Evolutionary conservation across 1,140 invertebrate species (phyloP).

Genomic region (Archegozetes longisetosus): DNA sequence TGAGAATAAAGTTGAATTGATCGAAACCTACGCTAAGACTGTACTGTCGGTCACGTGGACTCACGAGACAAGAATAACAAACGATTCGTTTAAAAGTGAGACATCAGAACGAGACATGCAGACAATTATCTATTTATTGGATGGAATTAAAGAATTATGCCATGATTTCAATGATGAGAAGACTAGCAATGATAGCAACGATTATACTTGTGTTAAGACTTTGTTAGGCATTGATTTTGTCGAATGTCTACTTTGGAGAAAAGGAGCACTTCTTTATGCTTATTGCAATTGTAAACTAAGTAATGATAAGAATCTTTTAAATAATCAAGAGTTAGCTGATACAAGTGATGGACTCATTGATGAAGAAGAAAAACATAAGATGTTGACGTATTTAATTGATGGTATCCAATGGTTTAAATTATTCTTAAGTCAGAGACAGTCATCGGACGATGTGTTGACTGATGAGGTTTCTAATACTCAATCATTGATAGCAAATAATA

Average conservation of each 20-base stretch:
- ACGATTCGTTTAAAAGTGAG: not conserved
- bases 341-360: not conserved
- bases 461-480: not conserved
- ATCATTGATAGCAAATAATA: not conserved
- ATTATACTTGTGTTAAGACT: not conserved
- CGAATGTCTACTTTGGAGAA: constrained; percentile 9
- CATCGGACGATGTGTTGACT: not conserved
- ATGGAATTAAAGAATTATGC: not conserved
- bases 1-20: not conserved
- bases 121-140: not conserved
- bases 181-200: not conserved
- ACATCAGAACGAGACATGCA: not conserved
- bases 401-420: not conserved
- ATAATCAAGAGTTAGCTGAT: not conserved
- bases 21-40: not conserved
- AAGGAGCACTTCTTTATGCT: constrained; percentile 11
- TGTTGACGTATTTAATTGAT: not conserved
- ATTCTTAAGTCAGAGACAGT: not conserved
- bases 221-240: not conserved
- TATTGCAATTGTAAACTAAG: constrained; percentile 7
- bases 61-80: not conserved
- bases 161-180: not conserved
- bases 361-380: not conserved
- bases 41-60: not conserved
- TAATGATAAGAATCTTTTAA: not conserved